Conservation (phyloP, 1,140 invertebrate species). For the Pseudomyrmex sp. region DNA sequence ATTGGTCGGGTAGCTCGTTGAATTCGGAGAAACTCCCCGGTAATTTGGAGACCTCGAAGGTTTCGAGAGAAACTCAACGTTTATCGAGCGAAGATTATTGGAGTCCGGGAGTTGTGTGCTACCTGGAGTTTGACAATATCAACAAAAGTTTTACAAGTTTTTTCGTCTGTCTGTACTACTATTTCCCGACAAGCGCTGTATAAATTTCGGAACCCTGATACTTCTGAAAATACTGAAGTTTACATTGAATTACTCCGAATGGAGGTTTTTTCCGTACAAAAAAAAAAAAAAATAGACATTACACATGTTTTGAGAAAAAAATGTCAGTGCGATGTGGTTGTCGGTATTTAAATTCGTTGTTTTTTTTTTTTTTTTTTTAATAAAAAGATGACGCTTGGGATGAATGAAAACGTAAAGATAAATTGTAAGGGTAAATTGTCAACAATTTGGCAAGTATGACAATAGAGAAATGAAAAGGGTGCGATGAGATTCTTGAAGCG, state of each 20-base stretch:
- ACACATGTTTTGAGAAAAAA: no score
- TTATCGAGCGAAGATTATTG: slow-evolving; percentile 40
- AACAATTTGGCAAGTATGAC: not conserved
- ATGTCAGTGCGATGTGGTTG: no score
- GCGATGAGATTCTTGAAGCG: slow-evolving; percentile 6
- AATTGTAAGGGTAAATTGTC: not conserved
- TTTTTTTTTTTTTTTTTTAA: no score
- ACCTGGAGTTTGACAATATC: slow-evolving; percentile 19
- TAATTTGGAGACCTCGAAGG: slow-evolving; percentile 46
- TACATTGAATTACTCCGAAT: no score
- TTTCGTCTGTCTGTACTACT: not conserved
- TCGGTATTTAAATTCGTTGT: no score
- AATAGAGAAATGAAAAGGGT: not conserved
- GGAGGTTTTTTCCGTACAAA: no score
- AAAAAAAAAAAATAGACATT: no score
- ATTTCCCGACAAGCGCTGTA: not conserved
- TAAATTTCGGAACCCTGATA: not conserved
- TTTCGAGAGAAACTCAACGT: not conserved
- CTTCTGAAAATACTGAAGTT: not conserved
- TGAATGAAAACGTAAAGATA: not conserved
- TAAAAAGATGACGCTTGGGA: no score
- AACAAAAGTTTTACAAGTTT: slow-evolving; percentile 15
- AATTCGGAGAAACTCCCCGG: slow-evolving; percentile 38
- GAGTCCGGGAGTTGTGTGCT: slow-evolving; percentile 1
- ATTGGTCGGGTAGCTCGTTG: slow-evolving; percentile 19